Evolutionary conservation across 2,797 vertebrate species (phyloP).

Genomic region (Microchirus variegatus): DNA sequence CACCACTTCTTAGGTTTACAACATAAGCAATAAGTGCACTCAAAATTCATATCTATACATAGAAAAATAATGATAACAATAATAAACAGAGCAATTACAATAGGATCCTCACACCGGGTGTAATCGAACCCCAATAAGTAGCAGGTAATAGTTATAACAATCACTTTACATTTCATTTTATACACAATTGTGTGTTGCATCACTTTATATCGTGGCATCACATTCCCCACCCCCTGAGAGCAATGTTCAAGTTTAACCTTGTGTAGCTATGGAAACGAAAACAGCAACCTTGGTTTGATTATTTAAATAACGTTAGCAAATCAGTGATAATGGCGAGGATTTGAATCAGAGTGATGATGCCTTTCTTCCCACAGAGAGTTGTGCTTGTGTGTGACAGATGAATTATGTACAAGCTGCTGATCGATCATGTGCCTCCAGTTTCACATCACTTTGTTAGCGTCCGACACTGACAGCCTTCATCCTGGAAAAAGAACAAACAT

Average conservation of each 20-base stretch:
- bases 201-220: conserved; percentile 62
- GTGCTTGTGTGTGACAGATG: conserved; percentile 68
- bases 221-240: conserved; percentile 80
- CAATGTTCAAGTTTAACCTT: conserved; percentile 83
- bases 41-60: conserved; percentile 79
- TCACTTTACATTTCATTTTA: conserved; percentile 75
- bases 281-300: conserved; percentile 74
- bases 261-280: conserved; percentile 71
- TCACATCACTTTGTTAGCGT: conserved; percentile 29
- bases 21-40: conserved; percentile 84
- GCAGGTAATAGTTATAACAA: conserved; percentile 79
- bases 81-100: conserved; percentile 7
- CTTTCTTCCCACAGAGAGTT: conserved; percentile 63
- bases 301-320: conserved; percentile 79
- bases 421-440: conserved; percentile 55
- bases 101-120: no score
- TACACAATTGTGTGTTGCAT: conserved; percentile 65
- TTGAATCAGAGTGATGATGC: conserved; percentile 68
- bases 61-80: conserved; percentile 82
- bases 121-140: neutral
- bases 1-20: conserved; percentile 80
- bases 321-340: conserved; percentile 56
- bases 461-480: conserved; percentile 51
- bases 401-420: conserved; percentile 78
- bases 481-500: conserved; percentile 55